Evolutionary conservation across 2,113 vertebrate genomes (phyloP), one percentile per base, ranked within the genome.

Genomic region (Zeus faber): DNA sequence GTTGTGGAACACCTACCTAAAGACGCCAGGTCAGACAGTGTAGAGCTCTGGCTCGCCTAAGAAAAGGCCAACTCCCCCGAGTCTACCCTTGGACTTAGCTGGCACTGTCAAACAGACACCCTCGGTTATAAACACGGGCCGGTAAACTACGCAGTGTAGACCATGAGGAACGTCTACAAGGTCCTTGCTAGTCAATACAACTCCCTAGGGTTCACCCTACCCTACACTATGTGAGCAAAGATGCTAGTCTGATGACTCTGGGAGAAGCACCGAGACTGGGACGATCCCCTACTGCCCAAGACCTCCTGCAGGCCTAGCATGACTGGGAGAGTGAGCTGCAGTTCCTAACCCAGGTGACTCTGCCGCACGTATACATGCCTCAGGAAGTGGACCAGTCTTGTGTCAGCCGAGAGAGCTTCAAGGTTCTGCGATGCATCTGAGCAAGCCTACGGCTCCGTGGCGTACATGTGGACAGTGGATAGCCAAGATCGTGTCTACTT

Each of bases 371-470:
- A n/a, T n/a, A n/a, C n/a, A n/a, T n/a, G n/a, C n/a, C n/a, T n/a
- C n/a, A n/a, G 31, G 13, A 10, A 9, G 13, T 13, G 2, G 3
- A 10, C 31, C 13, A 10, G 8, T 13, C 31, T 13, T 10, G 31
- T 13, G 5, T 4, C 6, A 33, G 8, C 6, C 9, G 40, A 18
- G 16, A 43, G 40, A 7, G 17, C 6, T 17, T 5, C 16, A n/a
- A 9, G 17, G n/a, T 9, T 43, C 17, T 43, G 40, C 18, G 26
- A 60, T 26, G 35, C 64, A 5, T 67, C 35, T 1, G 56, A 67
- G 26, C 50, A 49, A n/a, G 51, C 65, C 2, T 67, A 61, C n/a
- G 57, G 57, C n/a, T 22, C 49, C 1, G 44, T 67, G 3, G 29
- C 46, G 1, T 60, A 61, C 27, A 21, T 61, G 2, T 33, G 45